Evolutionary conservation across 2,888 invertebrate species (phyloP).

Genomic region (Drosophila atripex): DNA sequence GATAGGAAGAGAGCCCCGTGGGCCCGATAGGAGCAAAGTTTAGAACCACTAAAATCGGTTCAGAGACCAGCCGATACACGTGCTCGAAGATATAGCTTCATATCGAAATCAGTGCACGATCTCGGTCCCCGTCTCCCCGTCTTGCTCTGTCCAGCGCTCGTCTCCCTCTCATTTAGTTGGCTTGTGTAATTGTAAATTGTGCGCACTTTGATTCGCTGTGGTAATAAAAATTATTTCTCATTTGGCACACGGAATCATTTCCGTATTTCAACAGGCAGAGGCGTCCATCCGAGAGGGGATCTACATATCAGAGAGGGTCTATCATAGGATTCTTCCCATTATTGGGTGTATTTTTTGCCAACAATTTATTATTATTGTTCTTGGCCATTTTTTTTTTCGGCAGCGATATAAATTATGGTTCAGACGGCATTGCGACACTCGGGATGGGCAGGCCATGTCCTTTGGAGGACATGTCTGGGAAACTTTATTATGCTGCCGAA

Average conservation of each 20-base stretch:
- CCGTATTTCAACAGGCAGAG: constrained; percentile 55
- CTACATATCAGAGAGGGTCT: too few relatives aligned
- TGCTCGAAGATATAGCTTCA: constrained; percentile 41
- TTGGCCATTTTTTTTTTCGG: constrained; percentile 4
- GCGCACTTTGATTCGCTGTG: constrained; percentile 71
- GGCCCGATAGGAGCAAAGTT: constrained; percentile 25
- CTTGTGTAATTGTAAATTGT: constrained; percentile 65
- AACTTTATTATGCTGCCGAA: constrained; percentile 31
- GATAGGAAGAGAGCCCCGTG: not conserved
- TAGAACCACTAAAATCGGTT: constrained; percentile 31
- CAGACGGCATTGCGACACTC: constrained; percentile 35
- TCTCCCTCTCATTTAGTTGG: constrained; percentile 3
- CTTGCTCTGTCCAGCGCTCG: not conserved
- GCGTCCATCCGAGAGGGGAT: constrained; percentile 18
- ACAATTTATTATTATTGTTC: constrained; percentile 34
- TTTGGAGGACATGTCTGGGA: constrained; percentile 32
- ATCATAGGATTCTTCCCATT: not conserved
- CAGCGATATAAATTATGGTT: constrained; percentile 25
- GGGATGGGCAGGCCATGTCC: constrained; percentile 14
- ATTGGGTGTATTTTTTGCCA: constrained; percentile 7
- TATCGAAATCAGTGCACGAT: constrained; percentile 57
- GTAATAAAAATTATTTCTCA: constrained; percentile 61
- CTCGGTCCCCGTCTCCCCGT: constrained; percentile 16
- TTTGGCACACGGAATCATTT: constrained; percentile 61
- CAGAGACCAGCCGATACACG: constrained; percentile 39